Percentiles rank a stretch among this genome's conserved stretches.
Conservation (phyloP, 30 jellyfish, hydroid and myxozoan genomes). For the Pelagia noctiluca region DNA sequence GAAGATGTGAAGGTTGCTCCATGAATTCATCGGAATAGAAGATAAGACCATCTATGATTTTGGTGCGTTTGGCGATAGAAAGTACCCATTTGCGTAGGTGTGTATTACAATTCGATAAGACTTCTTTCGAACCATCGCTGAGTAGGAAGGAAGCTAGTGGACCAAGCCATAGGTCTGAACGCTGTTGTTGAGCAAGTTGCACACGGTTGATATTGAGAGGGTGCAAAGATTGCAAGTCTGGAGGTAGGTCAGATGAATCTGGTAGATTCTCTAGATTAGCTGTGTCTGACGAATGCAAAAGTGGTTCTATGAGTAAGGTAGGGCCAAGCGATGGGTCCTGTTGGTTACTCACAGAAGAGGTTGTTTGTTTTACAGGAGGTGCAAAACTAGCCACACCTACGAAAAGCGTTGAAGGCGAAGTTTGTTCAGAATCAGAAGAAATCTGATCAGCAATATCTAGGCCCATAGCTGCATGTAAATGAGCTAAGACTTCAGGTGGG, state of each 20-base stretch:
- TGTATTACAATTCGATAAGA: neutral
- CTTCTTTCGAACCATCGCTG: neutral
- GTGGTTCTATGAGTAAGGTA: no score
- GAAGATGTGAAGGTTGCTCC: slow-evolving; percentile 26
- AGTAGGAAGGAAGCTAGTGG: neutral
- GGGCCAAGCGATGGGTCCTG: no score
- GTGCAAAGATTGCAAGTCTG: neutral
- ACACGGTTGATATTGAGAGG: neutral
- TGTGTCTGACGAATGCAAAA: no score
- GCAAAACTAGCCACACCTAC: neutral
- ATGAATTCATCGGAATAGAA: slow-evolving; percentile 55
- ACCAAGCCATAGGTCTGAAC: slow-evolving; percentile 14
- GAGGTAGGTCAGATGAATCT: neutral
- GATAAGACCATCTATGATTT: slow-evolving; percentile 34
- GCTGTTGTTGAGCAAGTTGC: neutral
- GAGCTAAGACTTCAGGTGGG: slow-evolving; percentile 6
- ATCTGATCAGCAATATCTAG: neutral
- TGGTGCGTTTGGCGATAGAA: slow-evolving; percentile 29
- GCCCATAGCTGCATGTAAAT: neutral
- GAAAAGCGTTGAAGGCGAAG: neutral
- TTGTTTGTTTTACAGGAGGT: neutral
- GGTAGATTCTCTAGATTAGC: no score
- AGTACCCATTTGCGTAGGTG: slow-evolving; percentile 19
- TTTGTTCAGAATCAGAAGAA: neutral
- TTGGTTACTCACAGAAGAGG: neutral